phyloP scores from a whole-genome alignment of 2,888 invertebrate species.

The Torymus tubicola region DNA sequence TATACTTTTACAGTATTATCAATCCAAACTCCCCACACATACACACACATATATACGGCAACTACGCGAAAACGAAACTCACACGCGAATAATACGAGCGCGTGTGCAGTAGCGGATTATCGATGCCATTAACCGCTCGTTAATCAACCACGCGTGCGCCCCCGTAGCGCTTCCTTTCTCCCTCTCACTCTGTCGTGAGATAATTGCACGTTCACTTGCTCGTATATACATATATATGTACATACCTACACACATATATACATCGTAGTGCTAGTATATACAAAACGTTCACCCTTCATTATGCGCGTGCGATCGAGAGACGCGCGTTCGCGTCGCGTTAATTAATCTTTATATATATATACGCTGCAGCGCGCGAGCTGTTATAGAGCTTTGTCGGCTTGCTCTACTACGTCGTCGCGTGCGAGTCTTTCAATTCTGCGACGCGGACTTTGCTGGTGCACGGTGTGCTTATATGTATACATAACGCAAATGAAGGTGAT shows the following conservation, averaged over 20 bases:
- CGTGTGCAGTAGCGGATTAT: constrained; percentile 60
- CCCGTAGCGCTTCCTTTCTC: background rate
- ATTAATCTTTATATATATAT: constrained; percentile 46
- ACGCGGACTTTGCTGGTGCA: too few relatives aligned
- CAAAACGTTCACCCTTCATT: constrained; percentile 33
- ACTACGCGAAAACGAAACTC: constrained; percentile 23
- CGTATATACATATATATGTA: too few relatives aligned
- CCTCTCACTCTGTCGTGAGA: background rate
- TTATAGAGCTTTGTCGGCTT: background rate
- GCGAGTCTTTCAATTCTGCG: too few relatives aligned
- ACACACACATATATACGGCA: too few relatives aligned
- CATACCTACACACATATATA: too few relatives aligned
- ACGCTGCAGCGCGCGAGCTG: too few relatives aligned
- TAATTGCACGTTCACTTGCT: too few relatives aligned
- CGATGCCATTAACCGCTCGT: constrained; percentile 61
- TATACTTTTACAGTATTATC: too few relatives aligned
- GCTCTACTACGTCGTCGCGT: too few relatives aligned
- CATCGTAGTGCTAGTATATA: background rate
- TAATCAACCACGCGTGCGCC: constrained; percentile 51
- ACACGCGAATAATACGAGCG: constrained; percentile 45
- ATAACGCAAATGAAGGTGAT: too few relatives aligned
- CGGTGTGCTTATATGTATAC: too few relatives aligned
- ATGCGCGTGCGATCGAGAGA: constrained; percentile 15
- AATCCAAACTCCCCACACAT: too few relatives aligned
- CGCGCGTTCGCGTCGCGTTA: constrained; percentile 5